Evolutionary conservation across 2,113 vertebrate species (phyloP), one percentile per base, ranked within the genome.

Genomic region (Paramisgurnus dabryanus): DNA sequence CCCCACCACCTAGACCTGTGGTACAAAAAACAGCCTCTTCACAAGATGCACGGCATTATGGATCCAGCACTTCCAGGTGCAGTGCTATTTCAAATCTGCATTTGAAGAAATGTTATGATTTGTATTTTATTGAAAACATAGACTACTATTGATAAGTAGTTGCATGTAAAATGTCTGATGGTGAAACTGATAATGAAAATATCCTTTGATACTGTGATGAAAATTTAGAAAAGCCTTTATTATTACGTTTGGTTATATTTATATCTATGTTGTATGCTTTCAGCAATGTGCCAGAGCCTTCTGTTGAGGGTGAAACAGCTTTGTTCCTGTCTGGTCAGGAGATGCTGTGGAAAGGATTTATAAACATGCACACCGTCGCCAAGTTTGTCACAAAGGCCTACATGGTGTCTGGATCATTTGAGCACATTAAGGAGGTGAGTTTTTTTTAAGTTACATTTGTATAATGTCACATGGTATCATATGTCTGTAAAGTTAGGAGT

Each of bases 311-410:
- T 0, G 97, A 99, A 74, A 98, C 98, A 0, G 93, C 96, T 1
- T 91, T 95, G 83, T 99, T 99, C 77, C 93, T 99, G 58, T 96
- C 96, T 63, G 94, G 96, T n/a, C 94, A 97, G 89, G 95, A 89
- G 87, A 95, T 95, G 83, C 95, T 99, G 85, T 99, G 98, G 98
- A 99, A 98, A 92, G 97, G 98, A 72, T 96, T 98, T 61, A 96
- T 99, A 87, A 97, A 99, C 91, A 98, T 99, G 98, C 97, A 97
- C 4, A 91, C 94, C 2, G 98, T 99, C 75, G 98, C 97, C 1
- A 99, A 99, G 89, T 98, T 99, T 93, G 97, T 98, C 89, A 98
- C 98, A 65, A 99, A 99, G 86, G 98, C 97, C 0, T 99, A 96
- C 87, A 92, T 98, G 69, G 97, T 99, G 34, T 99, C 97, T 0